phyloP scores from a whole-genome alignment of 2,113 vertebrate genomes.

The Tragelaphus imberbis region DNA sequence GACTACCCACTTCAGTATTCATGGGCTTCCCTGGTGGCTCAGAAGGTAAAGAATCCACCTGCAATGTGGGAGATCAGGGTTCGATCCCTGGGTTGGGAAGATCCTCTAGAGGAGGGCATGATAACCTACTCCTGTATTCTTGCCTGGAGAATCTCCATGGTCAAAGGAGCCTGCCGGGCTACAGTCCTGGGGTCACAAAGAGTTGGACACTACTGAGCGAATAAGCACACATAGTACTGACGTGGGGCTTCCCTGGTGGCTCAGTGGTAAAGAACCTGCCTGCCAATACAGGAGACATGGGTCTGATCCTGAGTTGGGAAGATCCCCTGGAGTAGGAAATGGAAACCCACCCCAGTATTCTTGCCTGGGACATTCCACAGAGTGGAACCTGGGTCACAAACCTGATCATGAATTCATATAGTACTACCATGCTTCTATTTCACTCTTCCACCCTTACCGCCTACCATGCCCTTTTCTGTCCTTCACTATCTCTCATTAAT shows the following conservation, averaged over 20 bases:
- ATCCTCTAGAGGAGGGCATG: neutral
- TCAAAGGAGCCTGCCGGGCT: neutral
- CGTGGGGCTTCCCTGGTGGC: neutral
- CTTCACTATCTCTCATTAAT: neutral
- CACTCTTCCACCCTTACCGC: neutral
- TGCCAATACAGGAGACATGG: neutral
- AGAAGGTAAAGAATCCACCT: neutral
- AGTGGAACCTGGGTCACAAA: too few relatives aligned
- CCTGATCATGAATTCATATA: too few relatives aligned
- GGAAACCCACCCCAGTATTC: neutral
- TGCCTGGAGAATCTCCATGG: neutral
- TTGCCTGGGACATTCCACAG: neutral
- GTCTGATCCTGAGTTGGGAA: neutral
- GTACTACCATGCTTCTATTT: neutral
- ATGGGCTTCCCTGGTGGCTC: neutral
- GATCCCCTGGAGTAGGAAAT: neutral
- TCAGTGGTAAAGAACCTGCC: neutral
- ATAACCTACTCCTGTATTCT: neutral
- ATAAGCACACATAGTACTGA: neutral
- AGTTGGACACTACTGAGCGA: neutral
- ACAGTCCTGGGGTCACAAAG: neutral
- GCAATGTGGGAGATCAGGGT: neutral
- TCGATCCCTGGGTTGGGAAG: neutral
- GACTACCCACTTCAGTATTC: neutral
- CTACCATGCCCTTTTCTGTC: fast-evolving